A percentile compares a stretch with the other conserved stretches of the same genome.
These are phyloP conservation scores for Drosophila multiciliata DNA, from an alignment of 2,888 invertebrate species.

Conservation along the genomic window DNA sequence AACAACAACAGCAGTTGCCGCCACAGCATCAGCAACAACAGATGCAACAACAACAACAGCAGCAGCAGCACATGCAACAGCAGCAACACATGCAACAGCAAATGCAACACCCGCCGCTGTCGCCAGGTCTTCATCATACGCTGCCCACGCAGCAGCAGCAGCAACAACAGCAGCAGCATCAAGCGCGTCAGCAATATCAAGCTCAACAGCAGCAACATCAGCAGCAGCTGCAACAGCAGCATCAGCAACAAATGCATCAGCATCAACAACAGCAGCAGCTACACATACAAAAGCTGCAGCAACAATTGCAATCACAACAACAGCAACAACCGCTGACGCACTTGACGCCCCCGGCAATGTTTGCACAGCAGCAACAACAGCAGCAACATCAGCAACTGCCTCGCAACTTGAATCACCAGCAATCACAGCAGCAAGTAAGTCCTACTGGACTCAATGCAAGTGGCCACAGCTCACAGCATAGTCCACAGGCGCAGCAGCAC, in stretches of 20 bases:
- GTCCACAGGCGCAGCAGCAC: conserved; percentile 41
- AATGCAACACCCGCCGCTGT: conserved; percentile 43
- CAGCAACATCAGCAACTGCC: conserved; percentile 52
- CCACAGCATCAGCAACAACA: conserved; percentile 74
- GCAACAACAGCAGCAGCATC: conserved; percentile 49
- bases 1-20: conserved; percentile 51
- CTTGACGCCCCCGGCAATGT: conserved; percentile 47
- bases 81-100: conserved; percentile 56
- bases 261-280: conserved; percentile 43
- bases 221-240: conserved; percentile 39
- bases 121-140: conserved; percentile 35
- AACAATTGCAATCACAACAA: conserved; percentile 44
- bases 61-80: conserved; percentile 69
- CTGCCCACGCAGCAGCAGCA: conserved; percentile 55
- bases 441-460: conserved; percentile 42
- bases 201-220: conserved; percentile 43
- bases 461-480: conserved; percentile 27
- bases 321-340: conserved; percentile 47
- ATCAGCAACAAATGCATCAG: conserved; percentile 41
- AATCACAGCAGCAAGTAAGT: conserved; percentile 40
- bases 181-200: conserved; percentile 38
- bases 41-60: conserved; percentile 65
- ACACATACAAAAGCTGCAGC: conserved; percentile 46
- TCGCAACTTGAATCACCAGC: conserved; percentile 52
- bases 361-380: conserved; percentile 49